These are phyloP conservation scores for Trichonephila inaurata DNA, from an alignment of 1,140 invertebrate species.

Conservation along the genomic window DNA sequence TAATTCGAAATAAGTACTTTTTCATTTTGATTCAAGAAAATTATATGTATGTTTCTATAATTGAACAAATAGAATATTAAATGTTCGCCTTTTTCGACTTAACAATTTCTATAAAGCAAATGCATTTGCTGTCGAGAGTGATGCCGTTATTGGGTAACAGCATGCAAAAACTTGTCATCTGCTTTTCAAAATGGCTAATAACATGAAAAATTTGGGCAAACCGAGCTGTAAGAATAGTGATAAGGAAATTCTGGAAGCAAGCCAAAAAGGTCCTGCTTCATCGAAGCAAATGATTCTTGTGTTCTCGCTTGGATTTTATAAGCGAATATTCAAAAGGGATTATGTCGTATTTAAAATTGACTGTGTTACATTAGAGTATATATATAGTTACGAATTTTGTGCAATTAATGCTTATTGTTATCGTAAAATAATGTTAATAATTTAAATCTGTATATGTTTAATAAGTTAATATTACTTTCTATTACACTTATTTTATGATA, in stretches of 20 bases:
- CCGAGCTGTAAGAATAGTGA: not conserved
- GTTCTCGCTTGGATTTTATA: not conserved
- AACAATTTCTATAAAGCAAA: too few species aligned
- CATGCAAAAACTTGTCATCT: not conserved
- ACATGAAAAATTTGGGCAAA: not conserved
- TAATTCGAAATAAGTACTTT: too few species aligned
- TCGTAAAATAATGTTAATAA: too few species aligned
- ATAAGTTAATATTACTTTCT: too few species aligned
- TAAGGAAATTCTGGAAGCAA: not conserved
- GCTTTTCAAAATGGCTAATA: conserved; percentile 18
- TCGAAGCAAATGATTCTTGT: not conserved
- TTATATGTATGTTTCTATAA: too few species aligned
- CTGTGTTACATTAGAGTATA: not conserved
- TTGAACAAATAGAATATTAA: too few species aligned
- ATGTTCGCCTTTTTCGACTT: too few species aligned
- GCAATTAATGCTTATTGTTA: too few species aligned
- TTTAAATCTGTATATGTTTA: too few species aligned
- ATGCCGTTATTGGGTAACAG: not conserved
- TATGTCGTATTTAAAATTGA: not conserved
- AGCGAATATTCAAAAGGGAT: not conserved
- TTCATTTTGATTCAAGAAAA: too few species aligned
- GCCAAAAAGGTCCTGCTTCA: conserved; percentile 1
- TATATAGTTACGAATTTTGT: too few species aligned
- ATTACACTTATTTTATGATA: too few species aligned
- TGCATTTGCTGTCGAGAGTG: not conserved